Conservation (phyloP, 2,797 vertebrate genomes). For the Delichon dasypus region DNA sequence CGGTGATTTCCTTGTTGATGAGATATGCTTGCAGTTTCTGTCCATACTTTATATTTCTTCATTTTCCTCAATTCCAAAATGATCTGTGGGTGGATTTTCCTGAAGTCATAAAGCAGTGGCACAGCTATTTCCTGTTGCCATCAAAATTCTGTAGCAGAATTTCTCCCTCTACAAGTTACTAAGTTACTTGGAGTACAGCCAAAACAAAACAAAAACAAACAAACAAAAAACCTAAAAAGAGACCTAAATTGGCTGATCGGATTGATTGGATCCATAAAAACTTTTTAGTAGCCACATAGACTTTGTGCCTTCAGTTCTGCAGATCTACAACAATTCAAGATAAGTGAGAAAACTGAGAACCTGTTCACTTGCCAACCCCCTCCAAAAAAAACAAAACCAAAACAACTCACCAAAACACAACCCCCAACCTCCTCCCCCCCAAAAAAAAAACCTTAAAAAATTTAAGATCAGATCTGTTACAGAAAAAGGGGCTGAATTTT, state of each 20-base stretch:
- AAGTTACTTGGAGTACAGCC: slow-evolving; percentile 57
- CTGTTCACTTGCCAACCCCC: neutral
- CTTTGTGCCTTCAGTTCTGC: neutral
- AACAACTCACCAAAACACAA: too few species aligned
- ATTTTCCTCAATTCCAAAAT: slow-evolving; percentile 29
- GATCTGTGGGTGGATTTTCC: slow-evolving; percentile 70
- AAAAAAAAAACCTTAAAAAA: neutral
- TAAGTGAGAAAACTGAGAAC: neutral
- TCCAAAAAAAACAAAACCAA: neutral
- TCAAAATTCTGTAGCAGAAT: slow-evolving; percentile 59
- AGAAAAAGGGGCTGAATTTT: slow-evolving; percentile 18
- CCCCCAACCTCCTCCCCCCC: too few species aligned
- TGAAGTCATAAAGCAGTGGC: slow-evolving; percentile 56
- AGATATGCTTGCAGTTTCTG: neutral
- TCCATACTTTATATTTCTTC: neutral
- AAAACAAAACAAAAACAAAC: neutral
- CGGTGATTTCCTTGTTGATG: neutral
- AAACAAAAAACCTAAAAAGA: neutral
- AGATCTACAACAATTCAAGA: neutral
- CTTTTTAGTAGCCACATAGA: neutral
- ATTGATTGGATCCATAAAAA: neutral
- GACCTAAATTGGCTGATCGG: neutral
- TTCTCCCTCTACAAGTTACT: slow-evolving; percentile 41
- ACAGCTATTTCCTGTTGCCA: slow-evolving; percentile 69
- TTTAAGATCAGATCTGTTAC: neutral